These are phyloP conservation scores for Chromis chromis DNA, from an alignment of 2,797 vertebrate genomes.

Conservation along the genomic window DNA sequence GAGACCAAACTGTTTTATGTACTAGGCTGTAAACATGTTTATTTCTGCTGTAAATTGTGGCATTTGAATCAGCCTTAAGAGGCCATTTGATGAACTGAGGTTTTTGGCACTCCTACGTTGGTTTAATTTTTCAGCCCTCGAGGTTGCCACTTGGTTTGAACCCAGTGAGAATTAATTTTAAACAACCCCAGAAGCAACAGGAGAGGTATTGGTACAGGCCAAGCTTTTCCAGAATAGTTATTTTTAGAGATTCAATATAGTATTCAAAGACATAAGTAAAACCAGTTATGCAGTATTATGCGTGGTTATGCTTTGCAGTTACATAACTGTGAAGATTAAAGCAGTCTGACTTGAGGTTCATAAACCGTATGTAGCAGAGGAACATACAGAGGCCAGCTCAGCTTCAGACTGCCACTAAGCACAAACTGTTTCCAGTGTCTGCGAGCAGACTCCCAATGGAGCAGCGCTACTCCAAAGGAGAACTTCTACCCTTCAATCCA, in stretches of 20 bases:
- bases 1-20: no score
- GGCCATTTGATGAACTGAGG: no score
- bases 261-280: constrained; percentile 28
- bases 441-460: constrained; percentile 39
- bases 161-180: constrained; percentile 8
- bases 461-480: constrained; percentile 28
- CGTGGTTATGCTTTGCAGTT: constrained; percentile 44
- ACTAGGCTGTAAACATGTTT: no score
- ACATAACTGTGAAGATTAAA: constrained; percentile 52
- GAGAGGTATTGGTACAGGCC: neutral
- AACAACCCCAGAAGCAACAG: constrained; percentile 5
- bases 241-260: neutral
- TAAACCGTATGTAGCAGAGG: constrained; percentile 34
- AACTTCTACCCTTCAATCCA: constrained; percentile 39
- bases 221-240: neutral
- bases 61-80: no score
- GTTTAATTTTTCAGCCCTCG: no score
- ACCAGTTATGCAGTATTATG: constrained; percentile 8
- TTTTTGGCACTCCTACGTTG: no score
- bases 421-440: constrained; percentile 59
- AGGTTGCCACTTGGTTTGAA: neutral
- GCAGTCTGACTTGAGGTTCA: constrained; percentile 43
- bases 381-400: constrained; percentile 36
- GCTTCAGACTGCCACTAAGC: constrained; percentile 42
- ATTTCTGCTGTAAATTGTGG: no score